These are phyloP conservation scores for Ceratoteleas bidentatus DNA, from an alignment of 1,140 invertebrate genomes.

Conservation along the genomic window DNA sequence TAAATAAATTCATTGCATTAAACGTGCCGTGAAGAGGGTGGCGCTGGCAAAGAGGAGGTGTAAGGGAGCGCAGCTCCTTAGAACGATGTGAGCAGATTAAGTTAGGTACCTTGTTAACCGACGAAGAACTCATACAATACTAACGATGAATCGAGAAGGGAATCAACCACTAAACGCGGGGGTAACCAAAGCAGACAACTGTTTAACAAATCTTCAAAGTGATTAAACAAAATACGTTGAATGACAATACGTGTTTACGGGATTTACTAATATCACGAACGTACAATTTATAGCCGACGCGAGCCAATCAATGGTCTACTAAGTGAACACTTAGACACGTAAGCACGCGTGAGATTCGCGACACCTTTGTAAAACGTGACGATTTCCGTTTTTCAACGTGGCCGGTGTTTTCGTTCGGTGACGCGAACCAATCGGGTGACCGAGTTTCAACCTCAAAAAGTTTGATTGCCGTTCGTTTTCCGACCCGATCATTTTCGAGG, in stretches of 20 bases:
- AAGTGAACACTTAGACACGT: slow-evolving; percentile 57
- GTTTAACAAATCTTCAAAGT: slow-evolving; percentile 60
- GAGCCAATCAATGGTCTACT: slow-evolving; percentile 56
- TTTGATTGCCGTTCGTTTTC: slow-evolving; percentile 18
- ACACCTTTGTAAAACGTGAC: slow-evolving; percentile 31
- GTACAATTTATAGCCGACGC: slow-evolving; percentile 60
- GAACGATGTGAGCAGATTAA: slow-evolving; percentile 55
- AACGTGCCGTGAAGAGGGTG: slow-evolving; percentile 26
- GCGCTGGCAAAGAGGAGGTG: slow-evolving; percentile 24
- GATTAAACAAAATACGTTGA: slow-evolving; percentile 76
- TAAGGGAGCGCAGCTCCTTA: slow-evolving; percentile 43
- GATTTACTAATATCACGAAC: slow-evolving; percentile 67
- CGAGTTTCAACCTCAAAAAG: slow-evolving; percentile 6
- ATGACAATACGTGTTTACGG: slow-evolving; percentile 79
- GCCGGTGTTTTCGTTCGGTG: too few species aligned
- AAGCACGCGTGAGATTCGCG: slow-evolving; percentile 52
- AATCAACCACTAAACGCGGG: slow-evolving; percentile 17
- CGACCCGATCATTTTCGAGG: slow-evolving; percentile 17
- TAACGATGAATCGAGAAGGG: background rate
- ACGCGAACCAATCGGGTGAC: background rate
- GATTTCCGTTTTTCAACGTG: too few species aligned
- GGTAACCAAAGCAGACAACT: slow-evolving; percentile 31
- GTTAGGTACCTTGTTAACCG: slow-evolving; percentile 68
- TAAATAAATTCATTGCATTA: slow-evolving; percentile 58
- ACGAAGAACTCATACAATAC: slow-evolving; percentile 33